Base-by-base conservation (phyloP, 2,888 invertebrate genomes). In the Nowickia ferox region DNA sequence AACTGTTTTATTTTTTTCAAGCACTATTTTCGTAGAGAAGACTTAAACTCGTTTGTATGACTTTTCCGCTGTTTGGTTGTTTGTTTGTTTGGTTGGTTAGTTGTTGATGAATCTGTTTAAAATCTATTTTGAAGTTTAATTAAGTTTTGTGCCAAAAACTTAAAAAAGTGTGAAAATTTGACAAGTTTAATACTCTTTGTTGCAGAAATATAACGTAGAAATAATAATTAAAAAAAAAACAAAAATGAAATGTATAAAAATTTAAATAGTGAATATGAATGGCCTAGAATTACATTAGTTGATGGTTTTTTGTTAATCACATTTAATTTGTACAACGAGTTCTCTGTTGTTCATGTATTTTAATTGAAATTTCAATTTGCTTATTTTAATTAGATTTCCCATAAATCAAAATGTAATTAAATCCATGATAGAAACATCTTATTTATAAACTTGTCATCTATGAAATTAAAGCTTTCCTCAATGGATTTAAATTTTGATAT, bases 141-240 rank as follows among this genome's bases (percentile, higher is more conserved):
- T 91, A 91, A 91, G 88, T 89, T 88, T 89, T 88, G 89, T 91
- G 91, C 91, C 91, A 90, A 91, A 91, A 90, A 91, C 89, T 90
- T 90, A 90, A 89, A 91, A 91, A 90, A 89, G 91, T 91, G 91
- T 91, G 91, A 91, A 91, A 89, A 91, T 91, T 91, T 91, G 91
- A 91, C 91, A 91, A 91, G 90, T 91, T 91, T 91, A 91, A 91
- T 91, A 90, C 90, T 90, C 57, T 78, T 65, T 75, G 57, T 17
- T 48, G 15, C 88, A 53, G 30, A 74, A 65, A 72, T 51, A 19
- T 19, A 78, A 19, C 9, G 30, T 53, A 17, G 19, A 48, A 80
- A 65, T 38, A 71, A 53, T 22, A 44, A n/a, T n/a, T n/a, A n/a
- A 10, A 19, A 46, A 42, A 89, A 76, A 69, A 69, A 68, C 59